Conservation (phyloP, 2,797 vertebrate species). For the Diglossa cyanea region DNA sequence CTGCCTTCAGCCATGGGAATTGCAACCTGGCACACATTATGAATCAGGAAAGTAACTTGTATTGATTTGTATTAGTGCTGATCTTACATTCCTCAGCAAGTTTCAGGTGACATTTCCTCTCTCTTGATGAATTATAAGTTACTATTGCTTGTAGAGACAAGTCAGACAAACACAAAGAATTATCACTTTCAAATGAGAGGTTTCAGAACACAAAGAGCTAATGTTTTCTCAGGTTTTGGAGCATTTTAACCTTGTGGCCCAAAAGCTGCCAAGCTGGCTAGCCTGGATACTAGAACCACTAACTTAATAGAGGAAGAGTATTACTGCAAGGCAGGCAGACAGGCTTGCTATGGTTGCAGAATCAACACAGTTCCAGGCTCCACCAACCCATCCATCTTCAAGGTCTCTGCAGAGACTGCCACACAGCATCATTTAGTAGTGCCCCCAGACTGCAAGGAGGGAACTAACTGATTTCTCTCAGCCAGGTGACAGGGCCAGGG, state of each 20-base stretch:
- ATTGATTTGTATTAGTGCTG: slow-evolving; percentile 43
- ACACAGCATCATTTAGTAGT: background rate
- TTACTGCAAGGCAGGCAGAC: background rate
- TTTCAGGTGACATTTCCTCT: slow-evolving; percentile 15
- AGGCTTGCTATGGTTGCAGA: background rate
- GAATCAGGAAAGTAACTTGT: slow-evolving; percentile 27
- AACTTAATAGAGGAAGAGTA: background rate
- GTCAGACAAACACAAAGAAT: background rate
- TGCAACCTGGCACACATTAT: background rate
- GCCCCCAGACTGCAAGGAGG: background rate
- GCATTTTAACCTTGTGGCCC: background rate
- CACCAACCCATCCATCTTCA: background rate
- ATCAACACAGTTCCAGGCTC: background rate
- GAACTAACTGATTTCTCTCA: background rate
- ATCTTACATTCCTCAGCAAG: background rate
- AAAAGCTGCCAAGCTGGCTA: background rate
- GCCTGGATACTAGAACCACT: background rate
- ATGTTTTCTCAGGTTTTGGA: background rate
- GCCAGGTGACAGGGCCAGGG: background rate
- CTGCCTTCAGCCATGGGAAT: background rate
- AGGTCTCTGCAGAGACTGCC: background rate
- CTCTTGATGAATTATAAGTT: background rate
- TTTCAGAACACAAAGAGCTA: background rate
- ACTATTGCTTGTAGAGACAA: background rate
- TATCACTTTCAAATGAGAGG: background rate